These are phyloP conservation scores for Turritopsis dohrnii DNA, from an alignment of 30 jellyfish, hydroid and myxozoan genomes.

Conservation along the genomic window DNA sequence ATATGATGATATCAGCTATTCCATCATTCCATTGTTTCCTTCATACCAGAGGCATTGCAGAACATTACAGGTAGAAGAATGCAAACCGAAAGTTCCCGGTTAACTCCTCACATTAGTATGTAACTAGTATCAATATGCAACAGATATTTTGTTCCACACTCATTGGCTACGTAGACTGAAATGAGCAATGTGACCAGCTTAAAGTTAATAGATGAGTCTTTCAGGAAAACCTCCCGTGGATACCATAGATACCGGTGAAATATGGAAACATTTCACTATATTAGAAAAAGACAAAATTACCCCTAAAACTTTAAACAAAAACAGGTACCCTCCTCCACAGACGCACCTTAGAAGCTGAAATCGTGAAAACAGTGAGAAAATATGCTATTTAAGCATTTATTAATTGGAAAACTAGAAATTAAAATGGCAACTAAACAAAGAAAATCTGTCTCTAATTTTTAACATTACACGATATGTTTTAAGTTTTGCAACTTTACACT, in stretches of 20 bases:
- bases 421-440: neutral
- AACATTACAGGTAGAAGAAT: too few species aligned
- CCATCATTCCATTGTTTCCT: too few species aligned
- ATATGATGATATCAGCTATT: too few species aligned
- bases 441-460: neutral
- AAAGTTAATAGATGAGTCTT: neutral
- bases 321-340: neutral
- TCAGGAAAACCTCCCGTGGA: neutral
- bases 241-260: too few species aligned
- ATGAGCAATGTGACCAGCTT: neutral
- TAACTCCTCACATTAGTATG: too few species aligned
- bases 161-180: neutral
- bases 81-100: too few species aligned
- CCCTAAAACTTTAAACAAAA: neutral
- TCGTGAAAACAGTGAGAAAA: neutral
- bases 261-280: neutral
- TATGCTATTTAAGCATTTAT: neutral
- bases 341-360: neutral
- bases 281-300: neutral
- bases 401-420: neutral
- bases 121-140: too few species aligned
- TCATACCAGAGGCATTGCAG: too few species aligned
- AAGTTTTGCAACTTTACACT: too few species aligned
- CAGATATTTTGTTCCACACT: neutral
- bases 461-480: too few species aligned